phyloP scores from a whole-genome alignment of 2,888 invertebrate species.

The Eupelmus urozonus region DNA sequence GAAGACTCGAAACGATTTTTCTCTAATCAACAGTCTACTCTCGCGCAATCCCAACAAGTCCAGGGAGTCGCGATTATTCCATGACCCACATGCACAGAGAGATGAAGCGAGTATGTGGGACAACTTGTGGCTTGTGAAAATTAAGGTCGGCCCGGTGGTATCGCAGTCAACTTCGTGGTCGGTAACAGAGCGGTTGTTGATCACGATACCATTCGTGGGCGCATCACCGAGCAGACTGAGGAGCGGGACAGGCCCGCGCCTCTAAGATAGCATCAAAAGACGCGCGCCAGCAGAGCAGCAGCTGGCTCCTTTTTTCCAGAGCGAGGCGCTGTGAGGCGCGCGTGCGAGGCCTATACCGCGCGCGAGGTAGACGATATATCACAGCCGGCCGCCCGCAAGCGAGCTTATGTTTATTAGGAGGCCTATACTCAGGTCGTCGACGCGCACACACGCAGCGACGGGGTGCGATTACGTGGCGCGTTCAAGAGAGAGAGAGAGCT shows the following conservation, averaged over 20 bases:
- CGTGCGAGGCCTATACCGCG: background rate
- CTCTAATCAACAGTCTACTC: no score
- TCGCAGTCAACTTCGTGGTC: background rate
- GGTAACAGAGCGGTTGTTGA: background rate
- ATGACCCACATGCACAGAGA: background rate
- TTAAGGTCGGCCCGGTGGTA: background rate
- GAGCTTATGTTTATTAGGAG: conserved; percentile 52
- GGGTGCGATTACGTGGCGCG: background rate
- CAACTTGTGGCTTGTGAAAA: no score
- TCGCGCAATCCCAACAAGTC: no score
- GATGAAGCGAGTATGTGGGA: no score
- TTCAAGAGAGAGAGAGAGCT: background rate
- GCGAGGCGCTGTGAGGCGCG: no score
- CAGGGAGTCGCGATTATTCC: background rate
- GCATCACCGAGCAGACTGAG: conserved; percentile 74
- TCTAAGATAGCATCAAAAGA: conserved; percentile 65
- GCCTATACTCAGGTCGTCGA: background rate
- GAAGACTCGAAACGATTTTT: background rate
- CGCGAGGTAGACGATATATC: conserved; percentile 43
- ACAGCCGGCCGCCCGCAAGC: background rate
- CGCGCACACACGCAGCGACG: background rate
- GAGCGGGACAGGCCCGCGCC: conserved; percentile 57
- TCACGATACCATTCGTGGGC: conserved; percentile 68
- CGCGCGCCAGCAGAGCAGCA: conserved; percentile 4
- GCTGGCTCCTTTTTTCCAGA: no score